Evolutionary conservation across 2,888 invertebrate species (phyloP).

Genomic region (Caenorhabditis angaria): DNA sequence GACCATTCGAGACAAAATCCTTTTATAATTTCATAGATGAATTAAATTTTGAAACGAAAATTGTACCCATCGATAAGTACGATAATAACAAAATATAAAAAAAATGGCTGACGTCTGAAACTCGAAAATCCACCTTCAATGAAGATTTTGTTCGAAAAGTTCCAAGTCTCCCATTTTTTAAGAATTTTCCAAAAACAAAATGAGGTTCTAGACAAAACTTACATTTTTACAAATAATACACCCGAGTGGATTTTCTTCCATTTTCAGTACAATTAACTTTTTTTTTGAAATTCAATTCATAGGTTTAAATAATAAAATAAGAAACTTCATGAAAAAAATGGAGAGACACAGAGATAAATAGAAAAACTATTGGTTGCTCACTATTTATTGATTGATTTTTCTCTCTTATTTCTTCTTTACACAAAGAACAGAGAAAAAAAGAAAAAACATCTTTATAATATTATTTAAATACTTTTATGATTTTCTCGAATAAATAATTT

Average conservation of each 20-base stretch:
- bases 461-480: neutral
- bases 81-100: too few species aligned
- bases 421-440: neutral
- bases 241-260: constrained; percentile 47
- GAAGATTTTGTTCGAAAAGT: too few species aligned
- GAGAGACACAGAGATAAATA: neutral
- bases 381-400: neutral
- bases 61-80: too few species aligned
- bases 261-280: too few species aligned
- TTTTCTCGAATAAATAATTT: neutral
- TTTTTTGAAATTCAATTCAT: neutral
- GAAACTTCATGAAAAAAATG: neutral
- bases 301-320: neutral
- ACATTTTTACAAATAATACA: constrained; percentile 50
- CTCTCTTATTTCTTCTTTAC: neutral
- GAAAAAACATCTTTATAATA: neutral
- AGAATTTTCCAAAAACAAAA: neutral
- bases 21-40: too few species aligned
- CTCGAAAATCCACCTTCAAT: too few species aligned
- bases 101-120: too few species aligned
- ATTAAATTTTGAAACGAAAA: too few species aligned
- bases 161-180: neutral
- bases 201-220: neutral
- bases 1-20: too few species aligned
- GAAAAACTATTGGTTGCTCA: neutral